These are phyloP conservation scores for Mnemiopsis leidyi DNA, from an alignment of 37 sponge, comb jelly and placozoan species.

Conservation along the genomic window DNA sequence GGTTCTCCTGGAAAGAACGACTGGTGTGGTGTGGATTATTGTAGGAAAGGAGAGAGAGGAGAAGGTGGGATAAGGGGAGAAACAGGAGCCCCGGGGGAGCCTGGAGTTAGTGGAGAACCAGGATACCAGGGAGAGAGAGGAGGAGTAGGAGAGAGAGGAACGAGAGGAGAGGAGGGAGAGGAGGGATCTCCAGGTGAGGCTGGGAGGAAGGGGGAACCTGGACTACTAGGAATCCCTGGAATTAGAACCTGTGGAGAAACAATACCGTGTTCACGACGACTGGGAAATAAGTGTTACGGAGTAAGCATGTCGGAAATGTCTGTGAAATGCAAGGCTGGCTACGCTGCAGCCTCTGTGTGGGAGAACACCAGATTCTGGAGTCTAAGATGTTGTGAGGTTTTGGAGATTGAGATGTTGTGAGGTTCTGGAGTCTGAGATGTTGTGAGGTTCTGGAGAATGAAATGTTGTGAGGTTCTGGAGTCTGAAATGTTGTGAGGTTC, in stretches of 20 bases:
- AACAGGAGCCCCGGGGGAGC: background rate
- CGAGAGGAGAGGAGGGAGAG: background rate
- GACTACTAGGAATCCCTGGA: background rate
- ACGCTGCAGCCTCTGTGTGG: background rate
- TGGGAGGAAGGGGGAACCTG: background rate
- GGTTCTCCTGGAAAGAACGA: conserved; percentile 65
- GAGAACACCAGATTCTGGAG: background rate
- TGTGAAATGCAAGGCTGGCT: background rate
- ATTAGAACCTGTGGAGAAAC: background rate
- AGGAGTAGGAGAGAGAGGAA: background rate
- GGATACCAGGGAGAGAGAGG: background rate
- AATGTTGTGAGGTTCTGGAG: too few species aligned
- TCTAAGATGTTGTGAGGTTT: background rate
- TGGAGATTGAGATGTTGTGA: too few species aligned
- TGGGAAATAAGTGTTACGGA: background rate
- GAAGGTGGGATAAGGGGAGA: background rate
- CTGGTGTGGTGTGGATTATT: conserved; percentile 63
- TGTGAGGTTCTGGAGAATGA: too few species aligned
- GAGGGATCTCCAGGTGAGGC: background rate
- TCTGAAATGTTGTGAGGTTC: too few species aligned
- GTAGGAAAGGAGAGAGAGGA: conserved; percentile 43
- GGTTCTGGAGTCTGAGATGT: too few species aligned
- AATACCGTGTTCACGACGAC: background rate
- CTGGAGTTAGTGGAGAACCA: background rate
- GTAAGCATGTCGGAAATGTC: background rate